phyloP scores from a whole-genome alignment of 2,888 invertebrate genomes.

The Melanchra persicariae region DNA sequence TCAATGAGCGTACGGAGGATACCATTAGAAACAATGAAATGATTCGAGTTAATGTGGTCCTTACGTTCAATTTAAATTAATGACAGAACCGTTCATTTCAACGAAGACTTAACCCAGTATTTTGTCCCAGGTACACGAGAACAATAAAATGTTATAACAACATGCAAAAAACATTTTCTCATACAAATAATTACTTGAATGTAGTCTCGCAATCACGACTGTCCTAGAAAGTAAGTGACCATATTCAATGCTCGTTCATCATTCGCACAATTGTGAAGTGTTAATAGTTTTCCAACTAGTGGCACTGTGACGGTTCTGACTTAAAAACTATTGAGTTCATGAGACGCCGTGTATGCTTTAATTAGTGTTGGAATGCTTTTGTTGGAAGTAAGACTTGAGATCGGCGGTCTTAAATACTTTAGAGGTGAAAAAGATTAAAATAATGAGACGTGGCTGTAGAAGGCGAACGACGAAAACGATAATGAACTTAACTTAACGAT shows the following conservation, averaged over 20 bases:
- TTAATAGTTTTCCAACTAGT: conserved; percentile 55
- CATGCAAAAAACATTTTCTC: conserved; percentile 71
- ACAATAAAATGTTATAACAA: conserved; percentile 61
- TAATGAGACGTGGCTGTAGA: conserved; percentile 5
- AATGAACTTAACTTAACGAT: background rate
- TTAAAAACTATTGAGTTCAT: conserved; percentile 44
- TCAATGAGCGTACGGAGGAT: conserved; percentile 44
- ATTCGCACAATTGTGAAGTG: conserved; percentile 69
- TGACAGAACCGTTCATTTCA: conserved; percentile 40
- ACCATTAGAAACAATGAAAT: conserved; percentile 57
- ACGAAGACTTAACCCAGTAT: conserved; percentile 34
- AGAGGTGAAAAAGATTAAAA: background rate
- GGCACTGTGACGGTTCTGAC: conserved; percentile 18
- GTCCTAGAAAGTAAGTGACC: conserved; percentile 81
- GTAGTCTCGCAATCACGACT: conserved; percentile 70
- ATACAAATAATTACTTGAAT: conserved; percentile 71
- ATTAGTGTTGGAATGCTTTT: conserved; percentile 48
- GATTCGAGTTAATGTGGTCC: conserved; percentile 52
- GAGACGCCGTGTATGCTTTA: conserved; percentile 36
- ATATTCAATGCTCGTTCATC: conserved; percentile 70
- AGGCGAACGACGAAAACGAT: background rate
- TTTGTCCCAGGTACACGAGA: conserved; percentile 35
- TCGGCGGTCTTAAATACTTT: conserved; percentile 9
- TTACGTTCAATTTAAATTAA: conserved; percentile 59
- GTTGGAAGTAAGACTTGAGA: conserved; percentile 30